These are phyloP conservation scores for Acanthosepion pharaonis DNA, from an alignment of 2,888 invertebrate species.

Conservation along the genomic window DNA sequence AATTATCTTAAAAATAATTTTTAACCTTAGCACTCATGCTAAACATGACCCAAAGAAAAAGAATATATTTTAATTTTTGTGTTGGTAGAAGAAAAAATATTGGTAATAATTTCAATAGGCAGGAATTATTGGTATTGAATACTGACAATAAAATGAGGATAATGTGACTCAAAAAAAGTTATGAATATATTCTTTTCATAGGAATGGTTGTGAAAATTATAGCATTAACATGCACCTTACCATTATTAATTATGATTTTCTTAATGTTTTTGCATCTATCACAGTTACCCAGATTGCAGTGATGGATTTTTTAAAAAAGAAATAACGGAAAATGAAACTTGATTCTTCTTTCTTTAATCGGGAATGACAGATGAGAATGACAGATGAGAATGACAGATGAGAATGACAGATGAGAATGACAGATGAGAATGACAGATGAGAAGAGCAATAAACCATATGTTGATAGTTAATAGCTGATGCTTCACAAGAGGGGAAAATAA, in stretches of 20 bases:
- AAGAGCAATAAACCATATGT: neutral
- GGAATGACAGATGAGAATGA: neutral
- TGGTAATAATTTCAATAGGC: too few species aligned
- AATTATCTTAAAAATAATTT: too few species aligned
- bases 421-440: neutral
- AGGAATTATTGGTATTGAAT: too few species aligned
- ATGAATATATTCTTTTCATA: too few species aligned
- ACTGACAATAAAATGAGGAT: too few species aligned
- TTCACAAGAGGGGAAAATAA: neutral
- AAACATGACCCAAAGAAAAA: too few species aligned
- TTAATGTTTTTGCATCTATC: neutral
- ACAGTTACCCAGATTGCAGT: neutral
- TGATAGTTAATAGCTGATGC: neutral
- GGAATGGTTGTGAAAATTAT: too few species aligned
- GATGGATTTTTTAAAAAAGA: neutral
- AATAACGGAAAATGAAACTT: neutral
- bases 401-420: neutral
- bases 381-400: neutral
- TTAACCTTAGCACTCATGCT: too few species aligned
- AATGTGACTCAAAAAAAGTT: too few species aligned
- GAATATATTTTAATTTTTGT: too few species aligned
- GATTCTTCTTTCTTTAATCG: neutral
- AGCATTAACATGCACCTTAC: neutral
- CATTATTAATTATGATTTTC: neutral
- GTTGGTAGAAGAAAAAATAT: too few species aligned